Evolutionary conservation across 2,113 vertebrate genomes (phyloP).

Genomic region (Ciconia stormi): DNA sequence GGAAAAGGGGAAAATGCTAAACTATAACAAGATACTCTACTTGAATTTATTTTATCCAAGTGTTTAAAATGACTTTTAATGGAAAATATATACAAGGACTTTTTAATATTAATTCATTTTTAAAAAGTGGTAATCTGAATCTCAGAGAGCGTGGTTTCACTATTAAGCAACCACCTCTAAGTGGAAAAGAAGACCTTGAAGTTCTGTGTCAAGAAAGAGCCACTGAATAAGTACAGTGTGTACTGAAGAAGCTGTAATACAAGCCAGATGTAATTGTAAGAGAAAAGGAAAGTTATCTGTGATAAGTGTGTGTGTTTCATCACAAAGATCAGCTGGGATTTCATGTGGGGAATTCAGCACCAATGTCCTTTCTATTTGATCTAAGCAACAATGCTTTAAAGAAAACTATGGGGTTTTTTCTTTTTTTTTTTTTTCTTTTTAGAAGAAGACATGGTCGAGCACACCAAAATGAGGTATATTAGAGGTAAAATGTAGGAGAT

Average conservation of each 20-base stretch:
- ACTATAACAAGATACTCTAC: rapidly evolving
- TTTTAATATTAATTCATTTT: neutral
- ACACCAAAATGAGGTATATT: neutral
- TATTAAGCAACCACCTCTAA: neutral
- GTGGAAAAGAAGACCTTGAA: neutral
- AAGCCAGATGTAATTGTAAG: neutral
- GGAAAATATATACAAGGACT: rapidly evolving
- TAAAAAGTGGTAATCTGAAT: neutral
- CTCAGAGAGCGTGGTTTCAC: neutral
- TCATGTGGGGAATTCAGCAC: neutral
- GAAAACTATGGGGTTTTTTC: rapidly evolving
- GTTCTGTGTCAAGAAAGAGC: neutral
- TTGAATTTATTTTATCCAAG: neutral
- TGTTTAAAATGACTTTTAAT: neutral
- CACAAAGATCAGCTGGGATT: neutral
- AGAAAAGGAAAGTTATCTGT: neutral
- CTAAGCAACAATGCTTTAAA: neutral
- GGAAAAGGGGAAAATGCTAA: rapidly evolving
- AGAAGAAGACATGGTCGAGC: neutral
- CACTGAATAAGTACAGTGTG: neutral
- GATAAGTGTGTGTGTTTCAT: neutral
- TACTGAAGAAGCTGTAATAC: neutral
- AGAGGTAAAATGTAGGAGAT: neutral
- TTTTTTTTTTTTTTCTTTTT: neutral
- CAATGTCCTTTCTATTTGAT: neutral